Evolutionary conservation across 2,888 invertebrate genomes (phyloP).

Genomic region (Adelognathus sp.): DNA sequence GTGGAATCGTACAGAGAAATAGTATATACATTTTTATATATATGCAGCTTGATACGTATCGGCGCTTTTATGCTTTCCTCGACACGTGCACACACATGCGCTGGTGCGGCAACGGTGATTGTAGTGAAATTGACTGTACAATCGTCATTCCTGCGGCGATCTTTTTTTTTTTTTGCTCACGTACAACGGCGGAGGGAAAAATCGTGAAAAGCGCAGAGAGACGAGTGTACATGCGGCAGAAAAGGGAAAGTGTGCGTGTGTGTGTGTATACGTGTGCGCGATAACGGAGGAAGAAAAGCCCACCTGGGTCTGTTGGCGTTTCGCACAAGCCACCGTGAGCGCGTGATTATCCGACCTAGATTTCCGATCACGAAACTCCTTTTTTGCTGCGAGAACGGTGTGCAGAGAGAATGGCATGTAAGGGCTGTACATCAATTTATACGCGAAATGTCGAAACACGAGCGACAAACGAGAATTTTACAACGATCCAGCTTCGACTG

Average conservation of each 20-base stretch:
- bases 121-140: conserved; percentile 53
- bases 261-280: background rate
- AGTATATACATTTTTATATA: too few species aligned
- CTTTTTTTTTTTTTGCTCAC: conserved; percentile 20
- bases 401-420: conserved; percentile 42
- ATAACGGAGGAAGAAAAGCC: background rate
- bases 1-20: too few species aligned
- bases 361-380: conserved; percentile 58
- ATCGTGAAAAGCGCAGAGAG: conserved; percentile 1
- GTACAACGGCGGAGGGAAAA: conserved; percentile 1
- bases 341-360: conserved; percentile 60
- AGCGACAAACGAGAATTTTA: background rate
- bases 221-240: too few species aligned
- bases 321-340: conserved; percentile 20
- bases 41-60: conserved; percentile 18
- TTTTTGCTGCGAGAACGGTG: conserved; percentile 45
- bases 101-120: conserved; percentile 47
- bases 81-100: conserved; percentile 38
- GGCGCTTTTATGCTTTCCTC: background rate
- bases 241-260: background rate
- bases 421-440: conserved; percentile 58
- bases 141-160: conserved; percentile 39
- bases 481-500: background rate
- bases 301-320: conserved; percentile 39
- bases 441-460: conserved; percentile 47